phyloP scores from a whole-genome alignment of 2,888 invertebrate species.

The Venusia cambrica region DNA sequence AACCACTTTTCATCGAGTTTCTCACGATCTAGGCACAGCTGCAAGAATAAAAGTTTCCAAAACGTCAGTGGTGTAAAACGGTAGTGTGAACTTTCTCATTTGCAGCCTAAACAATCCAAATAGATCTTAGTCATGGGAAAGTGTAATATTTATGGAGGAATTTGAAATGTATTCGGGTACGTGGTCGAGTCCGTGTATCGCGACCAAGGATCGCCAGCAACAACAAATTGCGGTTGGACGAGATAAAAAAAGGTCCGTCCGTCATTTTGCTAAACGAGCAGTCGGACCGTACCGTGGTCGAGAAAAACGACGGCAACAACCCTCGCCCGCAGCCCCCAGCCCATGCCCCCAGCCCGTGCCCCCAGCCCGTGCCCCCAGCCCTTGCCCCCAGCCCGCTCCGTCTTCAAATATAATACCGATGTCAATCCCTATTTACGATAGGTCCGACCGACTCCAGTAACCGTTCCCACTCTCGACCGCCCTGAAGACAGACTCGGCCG shows the following conservation, averaged over 20 bases:
- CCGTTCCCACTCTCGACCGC: slow-evolving; percentile 20
- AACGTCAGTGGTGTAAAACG: not conserved
- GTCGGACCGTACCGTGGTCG: slow-evolving; percentile 48
- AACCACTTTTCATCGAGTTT: slow-evolving; percentile 5
- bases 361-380: no score
- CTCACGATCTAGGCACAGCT: no score
- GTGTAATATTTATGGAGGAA: slow-evolving; percentile 61
- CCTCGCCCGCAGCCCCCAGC: slow-evolving; percentile 39
- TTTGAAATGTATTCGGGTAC: slow-evolving; percentile 60
- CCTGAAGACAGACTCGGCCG: slow-evolving; percentile 15
- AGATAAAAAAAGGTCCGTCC: slow-evolving; percentile 79
- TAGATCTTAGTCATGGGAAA: slow-evolving; percentile 45
- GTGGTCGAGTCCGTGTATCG: slow-evolving; percentile 58
- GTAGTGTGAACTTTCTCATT: slow-evolving; percentile 3
- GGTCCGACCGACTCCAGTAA: slow-evolving; percentile 37
- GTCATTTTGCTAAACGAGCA: slow-evolving; percentile 76
- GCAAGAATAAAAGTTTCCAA: no score
- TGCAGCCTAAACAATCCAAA: slow-evolving; percentile 38
- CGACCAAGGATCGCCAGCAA: slow-evolving; percentile 65
- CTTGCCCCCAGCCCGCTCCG: slow-evolving; percentile 31
- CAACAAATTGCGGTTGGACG: slow-evolving; percentile 75
- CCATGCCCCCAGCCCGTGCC: no score
- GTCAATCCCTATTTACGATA: slow-evolving; percentile 59
- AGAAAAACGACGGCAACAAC: slow-evolving; percentile 51
- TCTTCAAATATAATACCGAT: slow-evolving; percentile 57